Percentiles rank a stretch among this genome's conserved stretches.
phyloP scores from a whole-genome alignment of 2,888 invertebrate genomes.

The Nemoura dubitans region DNA sequence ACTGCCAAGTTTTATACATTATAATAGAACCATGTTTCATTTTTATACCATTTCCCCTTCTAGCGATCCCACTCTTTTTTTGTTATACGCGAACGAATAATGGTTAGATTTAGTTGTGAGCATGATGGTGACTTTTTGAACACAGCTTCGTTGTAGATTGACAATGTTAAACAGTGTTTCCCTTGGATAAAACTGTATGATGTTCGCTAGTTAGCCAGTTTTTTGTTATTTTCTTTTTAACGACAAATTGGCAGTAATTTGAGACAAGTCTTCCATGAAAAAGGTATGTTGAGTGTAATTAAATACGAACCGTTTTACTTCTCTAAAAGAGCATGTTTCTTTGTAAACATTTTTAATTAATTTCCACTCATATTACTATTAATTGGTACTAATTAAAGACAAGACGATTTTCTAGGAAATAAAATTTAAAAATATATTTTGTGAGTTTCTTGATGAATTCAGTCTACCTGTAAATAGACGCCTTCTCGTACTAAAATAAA shows the following conservation, averaged over 20 bases:
- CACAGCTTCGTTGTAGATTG: not conserved
- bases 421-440: not conserved
- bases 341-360: slow-evolving; percentile 1
- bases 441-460: not conserved
- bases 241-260: not conserved
- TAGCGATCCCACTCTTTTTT: not conserved
- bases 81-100: not conserved
- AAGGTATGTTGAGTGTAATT: no score
- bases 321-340: not conserved
- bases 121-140: not conserved
- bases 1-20: slow-evolving; percentile 37
- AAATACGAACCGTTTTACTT: not conserved
- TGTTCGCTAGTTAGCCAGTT: not conserved
- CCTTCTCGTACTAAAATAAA: not conserved
- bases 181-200: not conserved
- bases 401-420: not conserved
- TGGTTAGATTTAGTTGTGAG: not conserved
- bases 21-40: slow-evolving; percentile 36
- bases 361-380: not conserved
- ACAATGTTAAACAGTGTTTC: not conserved
- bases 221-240: not conserved
- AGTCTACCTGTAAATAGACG: not conserved
- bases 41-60: not conserved
- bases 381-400: slow-evolving; percentile 1
- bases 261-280: not conserved